Base-by-base conservation (phyloP, 2,888 invertebrate genomes). In the Exocentrus adspersus region DNA sequence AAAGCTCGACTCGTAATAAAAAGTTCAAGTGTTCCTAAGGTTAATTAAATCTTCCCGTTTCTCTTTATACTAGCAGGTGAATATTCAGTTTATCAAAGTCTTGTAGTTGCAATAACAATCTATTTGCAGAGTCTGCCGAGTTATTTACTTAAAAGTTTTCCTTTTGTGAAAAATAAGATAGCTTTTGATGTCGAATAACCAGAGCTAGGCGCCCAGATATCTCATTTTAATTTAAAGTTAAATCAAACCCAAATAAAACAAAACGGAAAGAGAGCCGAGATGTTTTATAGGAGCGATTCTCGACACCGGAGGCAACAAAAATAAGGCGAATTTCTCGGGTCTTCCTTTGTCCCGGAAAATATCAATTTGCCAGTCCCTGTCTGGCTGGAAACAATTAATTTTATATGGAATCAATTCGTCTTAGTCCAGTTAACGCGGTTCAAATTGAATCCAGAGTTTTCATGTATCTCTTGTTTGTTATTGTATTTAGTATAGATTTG, bases 301-400 rank as follows among this genome's bases (percentile, higher is more conserved):
- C 37, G 10, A 7, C 21, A 14, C 21, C 48, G 28, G 48, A 14
- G 28, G 12, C n/a, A 10, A 19, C 51, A 32, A 51, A 32, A 51
- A 51, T 32, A 6, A 51, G 20, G 20, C 28, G 32, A 20, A 20
- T 19, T 32, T n/a, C 37, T 51, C 32, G 14, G 4, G 28, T 48
- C 21, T 48, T 2, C 5, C 37, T 37, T 51, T 51, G 19, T 20
- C 24, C n/a, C 12, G 32, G 51, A 19, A 51, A 51, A 51, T 51
- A 37, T 51, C 51, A 51, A 37, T 51, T 51, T 51, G 37, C 10
- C 17, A 51, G 37, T 43, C 17, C 19, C 12, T 6, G 14, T 16
- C 37, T n/a, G 32, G 32, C 19, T 32, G n/a, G 7, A 51, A 32
- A n/a, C 20, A 51, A 51, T 51, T 51, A 51, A 51, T 37, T 37